Conservation (phyloP, 1,140 invertebrate species). For the Pinna nobilis region DNA sequence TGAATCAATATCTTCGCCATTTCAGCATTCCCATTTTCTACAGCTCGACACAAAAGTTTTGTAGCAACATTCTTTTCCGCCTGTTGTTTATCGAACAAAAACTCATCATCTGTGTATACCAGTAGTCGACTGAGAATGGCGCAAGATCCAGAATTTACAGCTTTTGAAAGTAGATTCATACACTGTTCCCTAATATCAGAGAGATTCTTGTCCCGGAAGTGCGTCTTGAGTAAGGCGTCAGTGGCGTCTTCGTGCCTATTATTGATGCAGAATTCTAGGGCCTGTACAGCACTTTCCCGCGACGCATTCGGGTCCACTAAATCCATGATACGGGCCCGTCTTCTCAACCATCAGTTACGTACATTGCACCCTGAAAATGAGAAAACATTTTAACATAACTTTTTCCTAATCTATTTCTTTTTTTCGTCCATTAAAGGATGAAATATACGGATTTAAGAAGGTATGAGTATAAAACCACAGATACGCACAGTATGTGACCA, state of each 20-base stretch:
- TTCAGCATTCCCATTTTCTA: neutral
- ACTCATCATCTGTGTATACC: neutral
- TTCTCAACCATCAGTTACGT: no score
- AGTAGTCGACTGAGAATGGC: neutral
- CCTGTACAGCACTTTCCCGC: neutral
- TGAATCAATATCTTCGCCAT: neutral
- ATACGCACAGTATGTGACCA: no score
- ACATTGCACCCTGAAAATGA: no score
- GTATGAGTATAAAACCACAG: no score
- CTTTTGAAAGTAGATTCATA: neutral
- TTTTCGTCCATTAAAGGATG: no score
- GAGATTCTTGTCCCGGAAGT: neutral
- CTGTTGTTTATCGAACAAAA: neutral
- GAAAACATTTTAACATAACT: no score
- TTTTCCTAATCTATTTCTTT: no score
- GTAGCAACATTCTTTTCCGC: neutral
- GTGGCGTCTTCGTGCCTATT: neutral
- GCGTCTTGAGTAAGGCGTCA: constrained; percentile 1
- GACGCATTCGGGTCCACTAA: constrained; percentile 1
- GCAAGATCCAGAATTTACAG: neutral
- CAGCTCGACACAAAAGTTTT: neutral
- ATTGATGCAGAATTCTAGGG: neutral
- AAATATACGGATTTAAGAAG: no score
- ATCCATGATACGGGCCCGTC: no score
- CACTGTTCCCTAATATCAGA: neutral